phyloP scores from a whole-genome alignment of 2,797 vertebrate genomes.

The Tapera naevia region DNA sequence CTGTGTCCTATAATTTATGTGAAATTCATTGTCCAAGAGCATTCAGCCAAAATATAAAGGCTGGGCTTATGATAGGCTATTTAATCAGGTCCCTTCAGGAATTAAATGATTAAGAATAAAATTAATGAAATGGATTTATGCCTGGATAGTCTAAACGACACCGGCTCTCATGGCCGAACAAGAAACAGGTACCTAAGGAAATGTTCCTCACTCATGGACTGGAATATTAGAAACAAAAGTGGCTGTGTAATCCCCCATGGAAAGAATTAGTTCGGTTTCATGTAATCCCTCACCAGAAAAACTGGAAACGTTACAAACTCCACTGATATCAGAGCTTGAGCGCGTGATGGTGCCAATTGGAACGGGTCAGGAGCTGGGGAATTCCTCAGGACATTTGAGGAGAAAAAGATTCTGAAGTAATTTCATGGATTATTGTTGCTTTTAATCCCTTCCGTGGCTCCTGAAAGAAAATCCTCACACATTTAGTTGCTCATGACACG shows the following conservation, averaged over 20 bases:
- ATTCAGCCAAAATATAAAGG: not conserved
- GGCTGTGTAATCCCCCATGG: not conserved
- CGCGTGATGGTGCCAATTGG: not conserved
- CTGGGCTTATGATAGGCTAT: not conserved
- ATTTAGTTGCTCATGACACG: not conserved
- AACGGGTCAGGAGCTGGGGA: not conserved
- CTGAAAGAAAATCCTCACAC: not conserved
- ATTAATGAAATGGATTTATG: not conserved
- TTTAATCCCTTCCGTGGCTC: not conserved
- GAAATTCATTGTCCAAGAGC: not conserved
- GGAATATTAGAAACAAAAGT: not conserved
- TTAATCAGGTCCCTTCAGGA: not conserved
- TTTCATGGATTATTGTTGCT: not conserved
- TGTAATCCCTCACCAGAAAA: slow-evolving; percentile 35
- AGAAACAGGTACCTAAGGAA: not conserved
- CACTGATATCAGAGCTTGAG: not conserved
- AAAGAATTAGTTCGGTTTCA: slow-evolving; percentile 19
- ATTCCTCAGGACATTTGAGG: not conserved
- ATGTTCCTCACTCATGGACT: not conserved
- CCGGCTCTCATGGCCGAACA: not conserved
- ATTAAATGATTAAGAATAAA: not conserved
- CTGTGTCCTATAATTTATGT: not conserved
- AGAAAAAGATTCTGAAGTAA: not conserved
- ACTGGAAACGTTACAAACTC: not conserved
- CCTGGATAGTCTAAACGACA: not conserved